Conservation (phyloP, 2,797 vertebrate genomes). For the Gambusia yucatana region DNA sequence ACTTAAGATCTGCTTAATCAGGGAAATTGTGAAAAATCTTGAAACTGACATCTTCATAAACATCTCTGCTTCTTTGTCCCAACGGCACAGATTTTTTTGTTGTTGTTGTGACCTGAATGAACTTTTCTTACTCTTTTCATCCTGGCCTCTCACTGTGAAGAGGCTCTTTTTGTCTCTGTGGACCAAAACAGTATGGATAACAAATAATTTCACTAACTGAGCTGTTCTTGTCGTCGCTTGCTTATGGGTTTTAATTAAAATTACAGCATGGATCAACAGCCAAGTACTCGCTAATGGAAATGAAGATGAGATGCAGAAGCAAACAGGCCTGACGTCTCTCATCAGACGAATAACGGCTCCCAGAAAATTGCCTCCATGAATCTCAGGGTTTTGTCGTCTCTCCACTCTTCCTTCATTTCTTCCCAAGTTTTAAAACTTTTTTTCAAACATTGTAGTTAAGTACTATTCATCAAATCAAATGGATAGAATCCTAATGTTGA, state of each 20-base stretch:
- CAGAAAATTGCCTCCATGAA: conserved; percentile 39
- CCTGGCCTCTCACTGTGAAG: conserved; percentile 48
- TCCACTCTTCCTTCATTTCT: conserved; percentile 8
- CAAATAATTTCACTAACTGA: conserved; percentile 29
- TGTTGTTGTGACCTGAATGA: conserved; percentile 45
- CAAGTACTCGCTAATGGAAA: conserved; percentile 66
- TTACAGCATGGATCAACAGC: conserved; percentile 70
- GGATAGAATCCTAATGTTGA: not conserved
- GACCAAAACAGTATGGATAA: conserved; percentile 7
- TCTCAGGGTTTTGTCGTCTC: conserved; percentile 12
- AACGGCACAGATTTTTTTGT: conserved; percentile 11
- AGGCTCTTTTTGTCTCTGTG: conserved; percentile 18
- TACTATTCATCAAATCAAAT: not conserved
- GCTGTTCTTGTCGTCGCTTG: conserved; percentile 40
- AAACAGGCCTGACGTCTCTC: conserved; percentile 55
- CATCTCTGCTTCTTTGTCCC: too few species aligned
- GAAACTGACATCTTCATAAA: not conserved
- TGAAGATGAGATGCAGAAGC: conserved; percentile 38
- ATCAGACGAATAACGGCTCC: conserved; percentile 42
- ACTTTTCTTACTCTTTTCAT: conserved; percentile 27
- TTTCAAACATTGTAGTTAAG: conserved; percentile 17
- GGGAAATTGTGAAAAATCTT: conserved; percentile 2
- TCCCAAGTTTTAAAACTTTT: conserved; percentile 1
- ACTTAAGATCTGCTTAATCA: not conserved
- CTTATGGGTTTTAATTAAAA: conserved; percentile 80